phyloP scores from a whole-genome alignment of 2,113 vertebrate genomes.

The Gobiocypris rarus region DNA sequence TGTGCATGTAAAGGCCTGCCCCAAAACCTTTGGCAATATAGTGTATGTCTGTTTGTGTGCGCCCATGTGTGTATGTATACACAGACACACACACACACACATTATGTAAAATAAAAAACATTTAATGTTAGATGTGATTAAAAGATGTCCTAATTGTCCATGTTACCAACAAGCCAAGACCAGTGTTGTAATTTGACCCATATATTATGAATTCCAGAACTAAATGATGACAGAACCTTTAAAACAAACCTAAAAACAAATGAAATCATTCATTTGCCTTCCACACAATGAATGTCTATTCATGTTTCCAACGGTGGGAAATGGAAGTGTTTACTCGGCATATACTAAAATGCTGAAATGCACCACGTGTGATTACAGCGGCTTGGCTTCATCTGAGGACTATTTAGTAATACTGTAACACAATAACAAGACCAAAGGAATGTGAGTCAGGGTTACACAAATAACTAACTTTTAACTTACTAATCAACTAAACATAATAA shows the following conservation, averaged over 20 bases:
- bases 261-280: slow-evolving; percentile 7
- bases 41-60: too few species aligned
- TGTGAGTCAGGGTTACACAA: not conserved
- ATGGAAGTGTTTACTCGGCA: not conserved
- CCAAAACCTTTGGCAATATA: too few species aligned
- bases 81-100: too few species aligned
- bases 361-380: not conserved
- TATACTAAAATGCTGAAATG: not conserved
- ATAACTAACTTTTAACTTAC: too few species aligned
- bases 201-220: not conserved
- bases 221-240: not conserved
- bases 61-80: too few species aligned
- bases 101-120: too few species aligned
- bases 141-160: too few species aligned
- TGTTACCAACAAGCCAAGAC: too few species aligned
- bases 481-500: not conserved
- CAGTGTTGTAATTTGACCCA: too few species aligned
- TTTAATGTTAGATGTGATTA: too few species aligned
- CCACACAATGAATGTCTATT: slow-evolving; percentile 23
- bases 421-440: not conserved
- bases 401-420: not conserved
- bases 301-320: not conserved
- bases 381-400: slow-evolving; percentile 4
- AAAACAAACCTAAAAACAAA: slow-evolving; percentile 11
- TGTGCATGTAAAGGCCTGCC: too few species aligned